Base-by-base conservation (phyloP, 1,140 invertebrate genomes). In the Capitella teleta region DNA sequence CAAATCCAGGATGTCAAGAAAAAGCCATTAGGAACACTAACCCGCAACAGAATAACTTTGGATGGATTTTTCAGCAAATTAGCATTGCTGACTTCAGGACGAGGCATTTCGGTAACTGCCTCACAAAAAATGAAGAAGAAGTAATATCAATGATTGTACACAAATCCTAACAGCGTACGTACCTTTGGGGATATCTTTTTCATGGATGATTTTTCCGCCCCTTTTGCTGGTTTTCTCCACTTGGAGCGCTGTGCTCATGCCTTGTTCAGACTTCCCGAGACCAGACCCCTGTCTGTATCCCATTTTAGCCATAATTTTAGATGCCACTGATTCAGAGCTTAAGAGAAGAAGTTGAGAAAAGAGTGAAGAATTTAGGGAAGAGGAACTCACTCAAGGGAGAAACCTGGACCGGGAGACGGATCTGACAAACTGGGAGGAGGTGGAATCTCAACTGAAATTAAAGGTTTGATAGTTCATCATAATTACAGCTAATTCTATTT, bases 241-340 rank as follows among this genome's bases (percentile, higher is more conserved):
- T 56, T 64, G 86, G 18, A 98, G 72, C 4, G 95, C 94, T 56
- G 87, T 86, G 32, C 90, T 88, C 82, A 98, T 98, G 16, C 95
- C 95, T 71, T 98, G 95, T 65, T 97, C 91, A 53, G 89, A 85
- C 70, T 92, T 95, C 10, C 94, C 94, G 30, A 98, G 77, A 18
- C 94, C 94, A 75, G 95, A 89, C 16, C 95, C 95, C 77, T 97
- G 90, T 76, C 87, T 91, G 66, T 95, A 98, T 16, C 95, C 95
- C 79, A 95, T 96, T 75, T 93, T 96, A 0, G 91, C 92, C 95
- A 98, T 98, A 61, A 98, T 98, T 53, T 75, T 74, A 12, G 73
- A 70, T 14, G 75, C 76, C 18, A 71, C 66, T 40, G 66, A 69
- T 16, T 63, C 61, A 38, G 67, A 70, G 57, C 47, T 59, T 44